phyloP scores from a whole-genome alignment of 2,888 invertebrate species.

The Cephus spinipes region DNA sequence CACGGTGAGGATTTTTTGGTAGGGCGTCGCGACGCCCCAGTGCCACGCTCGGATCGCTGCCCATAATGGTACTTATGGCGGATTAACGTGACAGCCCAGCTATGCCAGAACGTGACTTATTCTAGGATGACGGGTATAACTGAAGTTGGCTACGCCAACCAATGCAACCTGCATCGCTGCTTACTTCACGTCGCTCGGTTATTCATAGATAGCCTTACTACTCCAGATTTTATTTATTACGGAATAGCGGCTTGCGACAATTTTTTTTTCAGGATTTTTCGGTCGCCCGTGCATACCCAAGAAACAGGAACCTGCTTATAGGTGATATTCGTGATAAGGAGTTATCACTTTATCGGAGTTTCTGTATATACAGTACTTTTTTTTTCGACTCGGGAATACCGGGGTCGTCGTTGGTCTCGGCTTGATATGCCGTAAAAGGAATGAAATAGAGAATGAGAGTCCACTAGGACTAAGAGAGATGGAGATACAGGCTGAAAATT shows the following conservation, averaged over 20 bases:
- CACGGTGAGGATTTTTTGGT: background rate
- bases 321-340: background rate
- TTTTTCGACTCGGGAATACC: background rate
- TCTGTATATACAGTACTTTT: background rate
- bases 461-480: background rate
- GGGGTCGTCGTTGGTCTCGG: background rate
- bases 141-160: conserved; percentile 42
- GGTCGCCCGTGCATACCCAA: background rate
- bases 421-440: background rate
- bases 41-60: conserved; percentile 38
- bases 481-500: background rate
- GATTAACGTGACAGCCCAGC: conserved; percentile 44
- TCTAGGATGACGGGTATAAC: conserved; percentile 34
- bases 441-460: background rate
- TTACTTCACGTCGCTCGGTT: background rate
- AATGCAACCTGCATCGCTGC: conserved; percentile 36
- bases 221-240: background rate
- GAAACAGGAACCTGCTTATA: background rate
- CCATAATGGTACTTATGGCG: conserved; percentile 32
- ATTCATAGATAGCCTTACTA: background rate
- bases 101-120: conserved; percentile 45
- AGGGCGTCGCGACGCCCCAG: conserved; percentile 24
- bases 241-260: background rate
- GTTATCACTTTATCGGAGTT: background rate
- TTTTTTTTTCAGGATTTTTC: background rate